These are phyloP conservation scores for Sander vitreus DNA, from an alignment of 2,113 vertebrate species.

Conservation along the genomic window DNA sequence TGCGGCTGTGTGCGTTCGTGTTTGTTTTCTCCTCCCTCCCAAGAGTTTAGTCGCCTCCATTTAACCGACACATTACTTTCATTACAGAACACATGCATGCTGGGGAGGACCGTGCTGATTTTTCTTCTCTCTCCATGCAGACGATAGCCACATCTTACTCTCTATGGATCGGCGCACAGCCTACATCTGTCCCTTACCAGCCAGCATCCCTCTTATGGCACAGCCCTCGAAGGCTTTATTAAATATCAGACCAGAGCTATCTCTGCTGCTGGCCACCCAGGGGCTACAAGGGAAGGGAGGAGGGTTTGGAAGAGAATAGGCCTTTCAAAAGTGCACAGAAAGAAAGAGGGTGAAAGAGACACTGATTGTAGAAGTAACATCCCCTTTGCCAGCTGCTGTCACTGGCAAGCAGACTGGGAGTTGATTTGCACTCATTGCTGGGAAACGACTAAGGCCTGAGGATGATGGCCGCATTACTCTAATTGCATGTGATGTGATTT, in stretches of 20 bases:
- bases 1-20: background rate
- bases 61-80: slow-evolving; percentile 68
- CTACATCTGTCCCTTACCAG: slow-evolving; percentile 62
- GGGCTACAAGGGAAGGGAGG: slow-evolving; percentile 43
- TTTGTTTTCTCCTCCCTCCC: slow-evolving; percentile 54
- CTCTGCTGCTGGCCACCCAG: slow-evolving; percentile 58
- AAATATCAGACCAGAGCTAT: slow-evolving; percentile 77
- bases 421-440: slow-evolving; percentile 85
- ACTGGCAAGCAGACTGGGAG: slow-evolving; percentile 79
- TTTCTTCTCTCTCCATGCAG: slow-evolving; percentile 55
- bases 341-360: slow-evolving; percentile 40
- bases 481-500: slow-evolving; percentile 72
- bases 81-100: slow-evolving; percentile 53
- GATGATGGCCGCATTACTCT: slow-evolving; percentile 77
- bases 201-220: slow-evolving; percentile 55
- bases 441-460: slow-evolving; percentile 75
- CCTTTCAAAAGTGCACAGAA: slow-evolving; percentile 35
- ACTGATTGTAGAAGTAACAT: slow-evolving; percentile 53
- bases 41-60: slow-evolving; percentile 64
- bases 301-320: slow-evolving; percentile 12
- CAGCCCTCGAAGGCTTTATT: slow-evolving; percentile 77
- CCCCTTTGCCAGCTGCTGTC: slow-evolving; percentile 72
- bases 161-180: slow-evolving; percentile 59
- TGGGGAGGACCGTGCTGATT: slow-evolving; percentile 51
- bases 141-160: slow-evolving; percentile 58